Percentiles rank a stretch among this genome's conserved stretches.
Evolutionary conservation across 1,140 invertebrate species (phyloP).

Genomic region (Hycleus phaleratus): DNA sequence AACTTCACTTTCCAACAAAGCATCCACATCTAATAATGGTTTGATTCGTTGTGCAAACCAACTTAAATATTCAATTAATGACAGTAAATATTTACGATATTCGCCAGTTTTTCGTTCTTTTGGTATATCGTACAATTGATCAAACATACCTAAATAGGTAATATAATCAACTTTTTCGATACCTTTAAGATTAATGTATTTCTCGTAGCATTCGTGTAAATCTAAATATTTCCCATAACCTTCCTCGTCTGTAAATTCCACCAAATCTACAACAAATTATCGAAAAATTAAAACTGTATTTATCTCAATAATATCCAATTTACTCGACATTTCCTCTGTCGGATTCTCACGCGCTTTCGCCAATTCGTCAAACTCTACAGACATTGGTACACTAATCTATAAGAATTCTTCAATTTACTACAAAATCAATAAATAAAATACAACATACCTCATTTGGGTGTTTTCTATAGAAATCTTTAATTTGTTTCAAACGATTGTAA

Average conservation of each 20-base stretch:
- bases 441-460: constrained; percentile 84
- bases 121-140: constrained; percentile 93
- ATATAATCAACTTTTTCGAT: constrained; percentile 97
- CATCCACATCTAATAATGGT: constrained; percentile 81
- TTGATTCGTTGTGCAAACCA: constrained; percentile 81
- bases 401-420: constrained; percentile 29
- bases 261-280: constrained; percentile 55
- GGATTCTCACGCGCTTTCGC: constrained; percentile 83
- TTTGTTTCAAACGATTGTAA: constrained; percentile 84
- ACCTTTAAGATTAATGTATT: constrained; percentile 94
- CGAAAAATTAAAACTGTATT: not conserved
- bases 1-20: constrained; percentile 68
- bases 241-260: constrained; percentile 99
- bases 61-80: constrained; percentile 80
- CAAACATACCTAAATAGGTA: constrained; percentile 87
- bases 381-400: constrained; percentile 85
- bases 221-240: constrained; percentile 98
- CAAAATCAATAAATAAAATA: not conserved
- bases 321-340: constrained; percentile 60
- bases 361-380: constrained; percentile 93
- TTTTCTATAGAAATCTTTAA: constrained; percentile 93
- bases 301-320: constrained; percentile 14
- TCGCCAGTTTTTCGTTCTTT: constrained; percentile 91
- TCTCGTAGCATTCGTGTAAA: constrained; percentile 94
- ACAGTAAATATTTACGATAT: constrained; percentile 82